A percentile compares a stretch with the other conserved stretches of the same genome.
These are phyloP conservation scores for Maniola hyperantus DNA, from an alignment of 2,888 invertebrate genomes.

Conservation along the genomic window DNA sequence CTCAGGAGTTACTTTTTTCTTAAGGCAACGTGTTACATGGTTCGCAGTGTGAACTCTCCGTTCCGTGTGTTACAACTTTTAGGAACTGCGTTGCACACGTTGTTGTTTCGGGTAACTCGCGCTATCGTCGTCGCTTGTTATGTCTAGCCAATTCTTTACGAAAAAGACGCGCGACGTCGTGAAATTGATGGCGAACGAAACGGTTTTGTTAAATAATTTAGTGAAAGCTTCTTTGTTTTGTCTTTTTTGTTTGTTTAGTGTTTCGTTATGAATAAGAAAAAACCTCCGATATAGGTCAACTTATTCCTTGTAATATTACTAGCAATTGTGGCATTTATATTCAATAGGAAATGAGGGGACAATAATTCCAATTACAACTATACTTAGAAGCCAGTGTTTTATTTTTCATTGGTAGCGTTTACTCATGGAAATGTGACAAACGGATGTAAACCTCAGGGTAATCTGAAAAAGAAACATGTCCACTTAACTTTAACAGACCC, in stretches of 20 bases:
- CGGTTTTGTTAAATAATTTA: conserved; percentile 4
- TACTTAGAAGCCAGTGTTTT: too few species aligned
- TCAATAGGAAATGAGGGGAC: not conserved
- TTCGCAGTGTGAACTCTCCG: not conserved
- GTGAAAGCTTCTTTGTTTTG: conserved; percentile 3
- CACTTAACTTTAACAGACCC: too few species aligned
- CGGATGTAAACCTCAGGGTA: too few species aligned
- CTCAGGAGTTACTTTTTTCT: not conserved
- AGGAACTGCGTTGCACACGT: not conserved
- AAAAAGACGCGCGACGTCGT: not conserved
- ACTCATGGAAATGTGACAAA: too few species aligned
- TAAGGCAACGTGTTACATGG: not conserved
- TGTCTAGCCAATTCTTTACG: not conserved
- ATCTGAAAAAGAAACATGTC: too few species aligned
- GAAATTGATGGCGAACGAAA: not conserved
- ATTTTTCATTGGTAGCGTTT: too few species aligned
- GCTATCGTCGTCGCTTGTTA: not conserved
- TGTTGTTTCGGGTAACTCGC: not conserved
- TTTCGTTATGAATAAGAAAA: not conserved
- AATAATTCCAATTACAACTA: not conserved
- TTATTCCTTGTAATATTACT: not conserved
- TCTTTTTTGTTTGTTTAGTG: not conserved
- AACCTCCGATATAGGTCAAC: not conserved
- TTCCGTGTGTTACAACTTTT: not conserved
- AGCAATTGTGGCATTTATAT: not conserved